phyloP scores from a whole-genome alignment of 2,797 vertebrate genomes.

The Enteromius viviparus region DNA sequence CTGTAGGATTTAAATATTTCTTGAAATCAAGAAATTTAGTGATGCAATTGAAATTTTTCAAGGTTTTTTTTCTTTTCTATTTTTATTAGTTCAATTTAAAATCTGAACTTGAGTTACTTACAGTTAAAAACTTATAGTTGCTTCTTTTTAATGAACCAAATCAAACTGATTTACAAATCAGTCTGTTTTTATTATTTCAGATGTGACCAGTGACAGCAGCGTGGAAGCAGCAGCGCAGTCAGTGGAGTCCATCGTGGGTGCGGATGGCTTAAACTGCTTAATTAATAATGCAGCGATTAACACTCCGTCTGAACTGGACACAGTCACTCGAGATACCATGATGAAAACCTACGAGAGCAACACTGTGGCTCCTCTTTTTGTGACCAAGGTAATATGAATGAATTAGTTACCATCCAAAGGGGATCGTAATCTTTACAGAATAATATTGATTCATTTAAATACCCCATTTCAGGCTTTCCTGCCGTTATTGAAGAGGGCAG shows the following conservation, averaged over 20 bases:
- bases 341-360: slow-evolving; percentile 73
- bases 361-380: slow-evolving; percentile 70
- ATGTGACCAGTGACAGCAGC: slow-evolving; percentile 70
- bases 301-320: slow-evolving; percentile 61
- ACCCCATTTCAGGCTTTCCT: slow-evolving; percentile 61
- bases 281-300: slow-evolving; percentile 79
- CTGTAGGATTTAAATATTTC: neutral
- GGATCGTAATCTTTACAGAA: neutral
- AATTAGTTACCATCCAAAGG: too few relatives aligned
- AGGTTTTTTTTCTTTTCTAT: neutral
- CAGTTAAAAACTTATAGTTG: too few relatives aligned
- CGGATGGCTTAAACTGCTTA: slow-evolving; percentile 74
- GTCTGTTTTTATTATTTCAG: slow-evolving; percentile 54
- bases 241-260: slow-evolving; percentile 70
- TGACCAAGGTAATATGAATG: slow-evolving; percentile 68
- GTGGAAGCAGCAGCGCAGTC: slow-evolving; percentile 68
- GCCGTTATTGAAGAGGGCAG: slow-evolving; percentile 72
- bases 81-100: neutral
- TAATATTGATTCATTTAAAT: neutral
- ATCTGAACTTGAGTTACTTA: neutral
- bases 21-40: neutral
- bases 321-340: slow-evolving; percentile 71
- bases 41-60: too few relatives aligned
- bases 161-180: neutral
- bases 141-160: neutral